Percentiles rank a stretch among this genome's conserved stretches.
Conservation (phyloP, 1,140 invertebrate species). For the Bombus breviceps region DNA sequence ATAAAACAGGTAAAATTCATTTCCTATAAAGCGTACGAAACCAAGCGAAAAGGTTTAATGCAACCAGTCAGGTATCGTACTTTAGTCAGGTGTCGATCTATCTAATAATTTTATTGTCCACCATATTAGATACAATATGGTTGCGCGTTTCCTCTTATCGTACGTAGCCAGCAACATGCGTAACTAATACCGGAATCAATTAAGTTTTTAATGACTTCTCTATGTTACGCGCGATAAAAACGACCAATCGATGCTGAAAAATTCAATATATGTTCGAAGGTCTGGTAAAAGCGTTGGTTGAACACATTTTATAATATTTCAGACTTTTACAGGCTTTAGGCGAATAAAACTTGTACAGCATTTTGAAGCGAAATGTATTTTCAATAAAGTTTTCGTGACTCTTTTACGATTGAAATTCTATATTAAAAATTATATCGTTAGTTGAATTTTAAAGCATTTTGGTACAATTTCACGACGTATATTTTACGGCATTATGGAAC, state of each 20-base stretch:
- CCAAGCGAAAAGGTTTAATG: slow-evolving; percentile 26
- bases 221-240: slow-evolving; percentile 1
- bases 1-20: slow-evolving; percentile 1
- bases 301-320: background rate
- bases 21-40: slow-evolving; percentile 6
- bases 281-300: background rate
- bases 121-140: background rate
- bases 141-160: slow-evolving; percentile 20
- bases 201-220: slow-evolving; percentile 39
- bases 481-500: background rate
- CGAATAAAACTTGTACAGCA: background rate
- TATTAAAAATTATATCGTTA: background rate
- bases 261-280: background rate
- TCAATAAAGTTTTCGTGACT: background rate
- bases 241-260: slow-evolving; percentile 8
- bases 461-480: background rate
- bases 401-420: background rate
- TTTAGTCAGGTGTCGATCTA: slow-evolving; percentile 19
- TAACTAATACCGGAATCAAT: slow-evolving; percentile 18
- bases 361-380: background rate
- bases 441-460: no score
- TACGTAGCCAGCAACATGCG: background rate
- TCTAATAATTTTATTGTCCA: slow-evolving; percentile 31
- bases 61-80: slow-evolving; percentile 22
- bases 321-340: background rate